Conservation (phyloP, 2,797 vertebrate species). For the Gambusia yucatana region DNA sequence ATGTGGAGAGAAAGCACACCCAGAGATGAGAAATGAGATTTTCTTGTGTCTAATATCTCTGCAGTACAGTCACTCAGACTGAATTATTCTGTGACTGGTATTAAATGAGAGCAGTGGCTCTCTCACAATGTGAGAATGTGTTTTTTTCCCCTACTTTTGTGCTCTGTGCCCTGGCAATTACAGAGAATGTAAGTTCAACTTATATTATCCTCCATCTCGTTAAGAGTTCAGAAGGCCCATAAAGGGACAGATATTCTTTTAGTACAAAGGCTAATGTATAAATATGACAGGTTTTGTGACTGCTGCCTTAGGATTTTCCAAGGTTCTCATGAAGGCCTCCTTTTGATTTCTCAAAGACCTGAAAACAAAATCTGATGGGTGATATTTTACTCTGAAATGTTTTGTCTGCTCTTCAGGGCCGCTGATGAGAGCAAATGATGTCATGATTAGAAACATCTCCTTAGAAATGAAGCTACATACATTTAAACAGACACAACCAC, state of each 20-base stretch:
- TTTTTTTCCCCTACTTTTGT: constrained; percentile 4
- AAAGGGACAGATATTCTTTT: constrained; percentile 3
- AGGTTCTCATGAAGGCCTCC: neutral
- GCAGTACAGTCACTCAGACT: neutral
- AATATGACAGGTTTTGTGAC: neutral
- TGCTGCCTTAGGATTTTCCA: neutral
- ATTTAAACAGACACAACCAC: neutral
- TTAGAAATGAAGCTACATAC: neutral
- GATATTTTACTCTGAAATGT: neutral
- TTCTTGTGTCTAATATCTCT: neutral
- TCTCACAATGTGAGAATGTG: neutral
- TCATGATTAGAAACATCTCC: neutral
- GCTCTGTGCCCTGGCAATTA: neutral
- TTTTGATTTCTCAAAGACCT: constrained; percentile 2
- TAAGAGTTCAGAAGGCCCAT: constrained; percentile 3
- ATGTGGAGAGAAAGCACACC: neutral
- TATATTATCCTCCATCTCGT: neutral
- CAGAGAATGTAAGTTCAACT: neutral
- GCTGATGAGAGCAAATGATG: neutral
- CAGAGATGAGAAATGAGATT: constrained; percentile 6
- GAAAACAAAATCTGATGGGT: constrained; percentile 14
- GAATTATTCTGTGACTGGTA: constrained; percentile 5
- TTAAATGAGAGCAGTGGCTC: constrained; percentile 4
- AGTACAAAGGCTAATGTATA: neutral
- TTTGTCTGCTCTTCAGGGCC: neutral